Evolutionary conservation across 2,888 invertebrate genomes (phyloP).

Genomic region (Amaurobius ferox): DNA sequence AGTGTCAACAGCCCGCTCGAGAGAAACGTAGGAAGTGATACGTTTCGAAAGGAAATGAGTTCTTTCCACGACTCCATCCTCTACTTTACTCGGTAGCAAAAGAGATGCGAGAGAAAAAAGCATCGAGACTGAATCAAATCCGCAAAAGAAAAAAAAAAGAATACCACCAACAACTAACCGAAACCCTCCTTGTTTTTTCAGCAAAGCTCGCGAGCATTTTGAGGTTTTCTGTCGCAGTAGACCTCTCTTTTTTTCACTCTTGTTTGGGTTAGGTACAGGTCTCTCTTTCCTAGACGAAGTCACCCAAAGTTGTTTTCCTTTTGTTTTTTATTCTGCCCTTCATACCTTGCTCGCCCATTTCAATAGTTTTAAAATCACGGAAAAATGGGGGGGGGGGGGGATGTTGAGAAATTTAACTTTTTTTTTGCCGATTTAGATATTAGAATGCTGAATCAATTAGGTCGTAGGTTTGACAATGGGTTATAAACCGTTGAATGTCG

Average conservation of each 20-base stretch:
- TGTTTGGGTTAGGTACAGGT: no score
- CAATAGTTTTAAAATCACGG: no score
- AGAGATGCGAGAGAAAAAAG: conserved; percentile 2
- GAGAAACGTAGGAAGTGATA: conserved; percentile 62
- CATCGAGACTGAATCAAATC: conserved; percentile 43
- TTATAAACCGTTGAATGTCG: no score
- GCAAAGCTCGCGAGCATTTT: conserved; percentile 58
- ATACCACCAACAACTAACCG: conserved; percentile 46
- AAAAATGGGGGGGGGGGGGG: no score
- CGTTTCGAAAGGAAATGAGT: conserved; percentile 66
- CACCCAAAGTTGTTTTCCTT: no score
- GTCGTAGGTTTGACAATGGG: no score
- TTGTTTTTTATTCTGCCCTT: no score
- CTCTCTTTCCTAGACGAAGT: no score
- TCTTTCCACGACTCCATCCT: conserved; percentile 13
- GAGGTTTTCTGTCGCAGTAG: conserved; percentile 36
- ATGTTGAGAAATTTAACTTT: no score
- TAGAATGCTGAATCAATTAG: no score
- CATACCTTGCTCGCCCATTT: no score
- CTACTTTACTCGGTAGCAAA: background rate
- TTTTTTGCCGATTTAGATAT: no score
- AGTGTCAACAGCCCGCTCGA: conserved; percentile 39
- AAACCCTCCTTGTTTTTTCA: conserved; percentile 57
- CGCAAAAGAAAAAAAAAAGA: conserved; percentile 58
- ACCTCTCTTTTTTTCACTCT: background rate